Evolutionary conservation across 2,113 vertebrate species (phyloP).

Genomic region (Emydura subglobosa): DNA sequence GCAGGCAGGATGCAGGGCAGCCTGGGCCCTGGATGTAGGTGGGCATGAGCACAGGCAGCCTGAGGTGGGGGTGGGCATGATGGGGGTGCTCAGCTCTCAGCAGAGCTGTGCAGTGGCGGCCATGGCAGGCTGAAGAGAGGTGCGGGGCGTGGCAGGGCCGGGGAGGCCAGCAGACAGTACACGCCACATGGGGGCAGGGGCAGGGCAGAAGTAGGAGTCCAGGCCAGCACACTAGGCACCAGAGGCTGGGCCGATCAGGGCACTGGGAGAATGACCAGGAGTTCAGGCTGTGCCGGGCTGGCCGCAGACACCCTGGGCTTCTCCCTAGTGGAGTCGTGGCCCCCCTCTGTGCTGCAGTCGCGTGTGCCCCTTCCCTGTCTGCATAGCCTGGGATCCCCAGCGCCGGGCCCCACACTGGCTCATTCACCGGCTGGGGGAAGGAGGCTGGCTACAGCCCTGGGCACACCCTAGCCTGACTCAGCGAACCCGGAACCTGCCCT

Average conservation of each 20-base stretch:
- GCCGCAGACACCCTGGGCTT: neutral
- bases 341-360: neutral
- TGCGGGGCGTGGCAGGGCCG: neutral
- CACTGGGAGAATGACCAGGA: neutral
- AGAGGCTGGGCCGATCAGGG: neutral
- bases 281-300: neutral
- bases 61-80: neutral
- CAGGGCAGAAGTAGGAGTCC: neutral
- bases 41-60: neutral
- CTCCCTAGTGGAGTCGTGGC: neutral
- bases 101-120: neutral
- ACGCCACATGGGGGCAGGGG: neutral
- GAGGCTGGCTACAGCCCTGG: neutral
- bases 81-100: neutral
- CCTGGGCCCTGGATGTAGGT: neutral
- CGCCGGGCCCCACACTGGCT: neutral
- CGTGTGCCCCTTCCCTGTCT: fast-evolving
- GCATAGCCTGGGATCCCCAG: too few relatives aligned
- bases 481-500: too few relatives aligned
- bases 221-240: neutral
- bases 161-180: neutral
- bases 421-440: neutral
- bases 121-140: neutral
- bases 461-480: too few relatives aligned
- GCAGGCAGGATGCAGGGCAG: neutral